Conservation (phyloP, 2,797 vertebrate species). For the Simalia tracyae region DNA sequence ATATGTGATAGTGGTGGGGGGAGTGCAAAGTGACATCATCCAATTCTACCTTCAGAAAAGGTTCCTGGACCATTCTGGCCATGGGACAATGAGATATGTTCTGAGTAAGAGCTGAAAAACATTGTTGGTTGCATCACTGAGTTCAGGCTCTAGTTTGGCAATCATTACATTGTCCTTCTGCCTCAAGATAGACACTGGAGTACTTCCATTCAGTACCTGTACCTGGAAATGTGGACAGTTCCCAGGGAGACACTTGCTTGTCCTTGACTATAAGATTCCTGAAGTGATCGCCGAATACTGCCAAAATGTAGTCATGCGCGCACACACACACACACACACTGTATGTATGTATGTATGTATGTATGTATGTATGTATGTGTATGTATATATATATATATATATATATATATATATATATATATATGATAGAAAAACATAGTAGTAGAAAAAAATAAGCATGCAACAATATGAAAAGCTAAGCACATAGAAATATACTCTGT, state of each 20-base stretch:
- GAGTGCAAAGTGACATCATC: no score
- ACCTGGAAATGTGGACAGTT: no score
- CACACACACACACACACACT: no score
- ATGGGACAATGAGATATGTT: no score
- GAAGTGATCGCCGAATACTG: background rate
- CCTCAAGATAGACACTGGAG: background rate
- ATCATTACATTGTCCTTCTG: background rate
- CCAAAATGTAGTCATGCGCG: background rate
- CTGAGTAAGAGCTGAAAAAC: background rate
- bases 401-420: no score
- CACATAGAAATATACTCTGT: background rate
- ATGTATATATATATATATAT: no score
- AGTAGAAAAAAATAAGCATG: background rate
- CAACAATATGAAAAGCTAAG: background rate
- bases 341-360: no score
- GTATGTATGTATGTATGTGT: no score
- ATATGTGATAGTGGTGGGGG: no score
- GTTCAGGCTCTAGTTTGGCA: background rate
- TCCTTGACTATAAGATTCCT: background rate
- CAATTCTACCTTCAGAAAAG: no score
- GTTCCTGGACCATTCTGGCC: no score
- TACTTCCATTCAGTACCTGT: background rate
- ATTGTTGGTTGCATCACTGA: background rate
- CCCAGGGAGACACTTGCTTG: background rate
- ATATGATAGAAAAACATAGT: no score